Percentiles rank a stretch among this genome's conserved stretches.
These are phyloP conservation scores for Holothuria glaberrima DNA, from an alignment of 35 echinoderm and acorn worm species.

Conservation along the genomic window DNA sequence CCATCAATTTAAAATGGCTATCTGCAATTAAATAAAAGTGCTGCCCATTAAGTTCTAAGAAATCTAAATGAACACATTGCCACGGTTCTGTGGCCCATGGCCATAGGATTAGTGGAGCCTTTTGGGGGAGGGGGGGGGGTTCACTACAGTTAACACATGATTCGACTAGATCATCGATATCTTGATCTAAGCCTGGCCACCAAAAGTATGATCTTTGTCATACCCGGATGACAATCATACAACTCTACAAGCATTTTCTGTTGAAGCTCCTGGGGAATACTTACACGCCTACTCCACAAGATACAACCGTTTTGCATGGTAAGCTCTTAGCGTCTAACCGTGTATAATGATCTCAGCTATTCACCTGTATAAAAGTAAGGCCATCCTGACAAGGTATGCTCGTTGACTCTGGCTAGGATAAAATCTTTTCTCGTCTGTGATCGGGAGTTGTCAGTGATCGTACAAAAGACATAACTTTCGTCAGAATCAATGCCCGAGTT, in stretches of 20 bases:
- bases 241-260: constrained; percentile 36
- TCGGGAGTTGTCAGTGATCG: constrained; percentile 11
- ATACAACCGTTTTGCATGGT: constrained; percentile 36
- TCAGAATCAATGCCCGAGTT: neutral
- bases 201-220: constrained; percentile 44
- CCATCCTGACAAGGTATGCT: neutral
- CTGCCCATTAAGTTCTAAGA: constrained; percentile 31
- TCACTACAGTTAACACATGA: neutral
- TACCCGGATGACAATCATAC: constrained; percentile 55
- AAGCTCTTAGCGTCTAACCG: neutral
- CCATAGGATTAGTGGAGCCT: neutral
- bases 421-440: constrained; percentile 28
- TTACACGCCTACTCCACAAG: constrained; percentile 37
- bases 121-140: neutral
- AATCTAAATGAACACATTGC: constrained; percentile 51
- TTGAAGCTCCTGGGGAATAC: constrained; percentile 25
- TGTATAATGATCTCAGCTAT: neutral
- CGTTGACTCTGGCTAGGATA: neutral
- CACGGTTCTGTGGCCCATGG: constrained; percentile 34
- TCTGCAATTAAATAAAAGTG: constrained; percentile 47
- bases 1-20: constrained; percentile 44
- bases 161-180: constrained; percentile 9
- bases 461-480: neutral
- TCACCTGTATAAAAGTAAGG: neutral
- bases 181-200: constrained; percentile 53